phyloP scores from a whole-genome alignment of 2,113 vertebrate genomes.

The Anhinga anhinga region DNA sequence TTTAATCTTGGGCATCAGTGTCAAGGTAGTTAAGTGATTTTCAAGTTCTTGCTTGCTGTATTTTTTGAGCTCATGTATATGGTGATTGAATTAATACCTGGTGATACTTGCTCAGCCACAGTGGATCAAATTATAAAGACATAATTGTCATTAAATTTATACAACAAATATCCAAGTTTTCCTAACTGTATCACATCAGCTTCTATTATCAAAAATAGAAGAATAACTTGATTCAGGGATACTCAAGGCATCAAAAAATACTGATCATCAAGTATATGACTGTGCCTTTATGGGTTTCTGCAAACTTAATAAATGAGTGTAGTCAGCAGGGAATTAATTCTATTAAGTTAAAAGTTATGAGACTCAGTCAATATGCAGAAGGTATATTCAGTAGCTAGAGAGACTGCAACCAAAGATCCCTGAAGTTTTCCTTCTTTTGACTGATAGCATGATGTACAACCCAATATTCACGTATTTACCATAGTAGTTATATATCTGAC shows the following conservation, averaged over 20 bases:
- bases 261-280: background rate
- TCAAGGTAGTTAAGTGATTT: background rate
- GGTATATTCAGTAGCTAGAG: background rate
- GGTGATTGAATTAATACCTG: background rate
- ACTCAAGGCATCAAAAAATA: background rate
- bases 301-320: background rate
- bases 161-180: background rate
- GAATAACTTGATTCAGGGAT: background rate
- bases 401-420: background rate
- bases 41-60: background rate
- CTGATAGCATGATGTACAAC: background rate
- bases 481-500: background rate
- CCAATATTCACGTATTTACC: background rate
- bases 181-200: background rate
- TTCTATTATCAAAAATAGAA: background rate
- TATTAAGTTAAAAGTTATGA: background rate
- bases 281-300: background rate
- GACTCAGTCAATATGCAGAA: background rate
- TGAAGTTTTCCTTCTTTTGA: background rate
- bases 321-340: background rate
- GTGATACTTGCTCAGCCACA: background rate
- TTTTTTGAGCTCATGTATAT: background rate
- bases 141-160: background rate
- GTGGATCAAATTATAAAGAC: background rate
- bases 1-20: background rate